Conservation (phyloP, 2,113 vertebrate species). For the Mixornis gularis region DNA sequence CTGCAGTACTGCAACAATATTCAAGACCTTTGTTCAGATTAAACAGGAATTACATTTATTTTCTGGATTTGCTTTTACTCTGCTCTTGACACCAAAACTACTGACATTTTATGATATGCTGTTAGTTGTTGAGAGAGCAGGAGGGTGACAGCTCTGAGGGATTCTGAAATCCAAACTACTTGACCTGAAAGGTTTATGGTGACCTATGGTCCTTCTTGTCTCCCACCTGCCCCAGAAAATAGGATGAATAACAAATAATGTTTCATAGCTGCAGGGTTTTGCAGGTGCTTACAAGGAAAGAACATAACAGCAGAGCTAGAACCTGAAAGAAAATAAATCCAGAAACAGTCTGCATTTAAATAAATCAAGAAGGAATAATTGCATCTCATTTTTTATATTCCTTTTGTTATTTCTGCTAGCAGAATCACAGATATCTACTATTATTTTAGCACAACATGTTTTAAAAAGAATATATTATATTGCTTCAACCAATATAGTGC, state of each 20-base stretch:
- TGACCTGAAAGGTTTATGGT: constrained; percentile 34
- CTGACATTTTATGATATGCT: neutral
- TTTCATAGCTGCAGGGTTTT: constrained; percentile 16
- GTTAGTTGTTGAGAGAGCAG: neutral
- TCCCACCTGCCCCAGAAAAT: constrained; percentile 29
- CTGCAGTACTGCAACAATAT: neutral
- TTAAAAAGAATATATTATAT: neutral
- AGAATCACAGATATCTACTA: constrained; percentile 1
- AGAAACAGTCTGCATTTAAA: constrained; percentile 11
- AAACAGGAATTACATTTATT: neutral
- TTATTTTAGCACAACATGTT: constrained; percentile 19
- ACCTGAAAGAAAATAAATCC: constrained; percentile 59
- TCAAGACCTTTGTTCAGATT: neutral
- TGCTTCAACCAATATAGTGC: neutral
- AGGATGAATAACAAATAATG: constrained; percentile 61
- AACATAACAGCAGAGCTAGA: constrained; percentile 49
- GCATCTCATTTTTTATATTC: neutral
- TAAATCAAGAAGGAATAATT: constrained; percentile 32
- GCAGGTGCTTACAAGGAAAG: constrained; percentile 48
- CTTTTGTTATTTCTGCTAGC: neutral
- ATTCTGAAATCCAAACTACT: constrained; percentile 17
- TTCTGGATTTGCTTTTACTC: constrained; percentile 13
- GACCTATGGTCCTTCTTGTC: constrained; percentile 22
- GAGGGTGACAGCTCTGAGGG: neutral
- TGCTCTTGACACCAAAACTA: neutral